Evolutionary conservation across 2,888 invertebrate genomes (phyloP).

Genomic region (Drosophila parthenogenetica): DNA sequence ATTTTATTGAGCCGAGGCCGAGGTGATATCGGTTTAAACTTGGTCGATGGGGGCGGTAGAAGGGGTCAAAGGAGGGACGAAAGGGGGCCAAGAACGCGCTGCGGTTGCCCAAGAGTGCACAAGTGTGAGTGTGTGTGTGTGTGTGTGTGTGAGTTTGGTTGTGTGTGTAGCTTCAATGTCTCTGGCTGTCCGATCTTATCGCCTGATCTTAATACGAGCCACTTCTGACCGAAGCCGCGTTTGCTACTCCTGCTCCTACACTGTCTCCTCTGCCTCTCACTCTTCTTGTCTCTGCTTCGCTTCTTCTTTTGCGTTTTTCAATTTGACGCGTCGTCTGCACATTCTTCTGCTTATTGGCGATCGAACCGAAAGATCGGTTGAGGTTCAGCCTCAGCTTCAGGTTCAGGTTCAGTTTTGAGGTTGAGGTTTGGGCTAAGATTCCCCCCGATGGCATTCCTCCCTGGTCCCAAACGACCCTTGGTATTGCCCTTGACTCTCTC

Average conservation of each 20-base stretch:
- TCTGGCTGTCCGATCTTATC: slow-evolving; percentile 82
- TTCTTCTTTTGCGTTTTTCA: slow-evolving; percentile 59
- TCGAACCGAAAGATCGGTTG: slow-evolving; percentile 38
- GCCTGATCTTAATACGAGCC: slow-evolving; percentile 83
- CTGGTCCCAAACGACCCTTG: neutral
- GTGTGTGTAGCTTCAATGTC: slow-evolving; percentile 47
- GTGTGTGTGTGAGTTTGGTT: slow-evolving; percentile 15
- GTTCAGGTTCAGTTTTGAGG: slow-evolving; percentile 1
- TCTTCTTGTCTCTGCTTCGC: neutral
- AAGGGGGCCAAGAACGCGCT: slow-evolving; percentile 49
- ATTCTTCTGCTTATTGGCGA: slow-evolving; percentile 76
- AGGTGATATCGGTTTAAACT: slow-evolving; percentile 18
- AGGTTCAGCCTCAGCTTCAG: neutral
- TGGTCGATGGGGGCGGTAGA: neutral
- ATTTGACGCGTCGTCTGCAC: slow-evolving; percentile 73
- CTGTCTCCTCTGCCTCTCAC: neutral
- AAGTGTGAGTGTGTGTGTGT: neutral
- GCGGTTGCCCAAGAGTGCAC: slow-evolving; percentile 30
- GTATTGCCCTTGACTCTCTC: slow-evolving; percentile 64
- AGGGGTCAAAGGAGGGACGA: neutral
- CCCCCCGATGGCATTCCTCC: neutral
- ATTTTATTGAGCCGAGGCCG: slow-evolving; percentile 80
- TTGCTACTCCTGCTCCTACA: slow-evolving; percentile 1
- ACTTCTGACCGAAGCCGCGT: slow-evolving; percentile 64
- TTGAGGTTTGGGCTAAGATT: neutral